Percentiles rank a stretch among this genome's conserved stretches.
Conservation (phyloP, 2,797 vertebrate genomes). For the Bradypodion pumilum region DNA sequence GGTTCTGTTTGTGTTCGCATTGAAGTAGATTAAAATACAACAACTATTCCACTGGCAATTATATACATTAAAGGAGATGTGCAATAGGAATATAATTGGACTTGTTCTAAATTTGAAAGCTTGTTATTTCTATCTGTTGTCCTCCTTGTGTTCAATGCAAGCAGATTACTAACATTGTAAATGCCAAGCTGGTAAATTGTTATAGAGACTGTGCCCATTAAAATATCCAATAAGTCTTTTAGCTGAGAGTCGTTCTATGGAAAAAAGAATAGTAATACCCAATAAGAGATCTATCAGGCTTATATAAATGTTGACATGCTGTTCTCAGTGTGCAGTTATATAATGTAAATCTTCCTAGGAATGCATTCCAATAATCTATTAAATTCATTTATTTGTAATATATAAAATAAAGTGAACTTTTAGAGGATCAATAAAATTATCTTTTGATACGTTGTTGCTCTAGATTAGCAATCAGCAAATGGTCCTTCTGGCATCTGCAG, state of each 20-base stretch:
- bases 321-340: neutral
- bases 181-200: conserved; percentile 12
- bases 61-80: neutral
- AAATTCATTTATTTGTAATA: neutral
- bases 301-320: conserved; percentile 8
- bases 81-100: neutral
- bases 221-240: neutral
- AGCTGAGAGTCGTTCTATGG: neutral
- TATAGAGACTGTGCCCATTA: neutral
- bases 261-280: neutral
- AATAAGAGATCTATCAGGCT: neutral
- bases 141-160: accelerated
- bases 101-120: conserved; percentile 3
- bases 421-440: conserved; percentile 30
- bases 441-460: neutral
- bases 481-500: conserved; percentile 3
- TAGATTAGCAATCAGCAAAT: conserved; percentile 6
- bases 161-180: neutral
- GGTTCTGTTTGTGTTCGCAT: neutral
- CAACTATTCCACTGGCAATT: neutral
- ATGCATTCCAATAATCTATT: neutral
- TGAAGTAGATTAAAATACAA: neutral
- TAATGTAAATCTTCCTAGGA: conserved; percentile 1
- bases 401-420: conserved; percentile 20
- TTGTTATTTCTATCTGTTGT: neutral